A percentile compares a stretch with the other conserved stretches of the same genome.
Evolutionary conservation across 1,140 invertebrate species (phyloP).

Genomic region (Stratiolaelaps scimitus): DNA sequence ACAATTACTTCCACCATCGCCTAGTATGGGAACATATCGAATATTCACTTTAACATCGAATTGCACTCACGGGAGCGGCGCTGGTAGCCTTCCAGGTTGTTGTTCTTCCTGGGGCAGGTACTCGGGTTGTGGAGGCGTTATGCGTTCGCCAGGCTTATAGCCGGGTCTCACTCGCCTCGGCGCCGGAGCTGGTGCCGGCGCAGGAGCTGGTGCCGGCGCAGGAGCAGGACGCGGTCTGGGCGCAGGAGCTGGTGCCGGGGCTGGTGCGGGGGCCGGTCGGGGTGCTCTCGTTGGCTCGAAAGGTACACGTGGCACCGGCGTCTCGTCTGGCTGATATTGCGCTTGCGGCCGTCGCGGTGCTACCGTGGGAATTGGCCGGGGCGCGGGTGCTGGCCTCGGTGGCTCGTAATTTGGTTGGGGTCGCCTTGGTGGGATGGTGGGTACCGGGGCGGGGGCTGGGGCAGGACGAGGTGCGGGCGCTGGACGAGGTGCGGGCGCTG

Average conservation of each 20-base stretch:
- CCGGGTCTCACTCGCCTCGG: too few relatives aligned
- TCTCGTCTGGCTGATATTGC: background rate
- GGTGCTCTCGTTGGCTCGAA: slow-evolving; percentile 26
- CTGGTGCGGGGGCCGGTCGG: background rate
- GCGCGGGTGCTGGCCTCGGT: background rate
- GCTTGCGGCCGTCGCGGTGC: background rate
- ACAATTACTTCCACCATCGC: too few relatives aligned
- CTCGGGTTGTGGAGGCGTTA: background rate
- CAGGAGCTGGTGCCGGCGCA: background rate
- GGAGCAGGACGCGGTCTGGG: background rate
- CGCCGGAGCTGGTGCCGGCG: too few relatives aligned
- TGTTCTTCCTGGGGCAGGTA: slow-evolving; percentile 4
- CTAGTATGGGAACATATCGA: too few relatives aligned
- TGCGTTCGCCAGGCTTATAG: too few relatives aligned
- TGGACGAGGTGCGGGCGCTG: background rate
- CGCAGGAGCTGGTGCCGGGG: background rate
- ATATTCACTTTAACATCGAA: too few relatives aligned
- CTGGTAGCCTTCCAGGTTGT: background rate
- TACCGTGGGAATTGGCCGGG: background rate
- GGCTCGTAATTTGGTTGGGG: slow-evolving; percentile 13
- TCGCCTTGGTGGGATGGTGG: background rate
- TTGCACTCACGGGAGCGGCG: slow-evolving; percentile 4
- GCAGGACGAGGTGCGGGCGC: background rate
- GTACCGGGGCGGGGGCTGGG: background rate
- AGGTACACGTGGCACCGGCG: background rate